Evolutionary conservation across 1,140 invertebrate species (phyloP).

Genomic region (Lethrus apterus): DNA sequence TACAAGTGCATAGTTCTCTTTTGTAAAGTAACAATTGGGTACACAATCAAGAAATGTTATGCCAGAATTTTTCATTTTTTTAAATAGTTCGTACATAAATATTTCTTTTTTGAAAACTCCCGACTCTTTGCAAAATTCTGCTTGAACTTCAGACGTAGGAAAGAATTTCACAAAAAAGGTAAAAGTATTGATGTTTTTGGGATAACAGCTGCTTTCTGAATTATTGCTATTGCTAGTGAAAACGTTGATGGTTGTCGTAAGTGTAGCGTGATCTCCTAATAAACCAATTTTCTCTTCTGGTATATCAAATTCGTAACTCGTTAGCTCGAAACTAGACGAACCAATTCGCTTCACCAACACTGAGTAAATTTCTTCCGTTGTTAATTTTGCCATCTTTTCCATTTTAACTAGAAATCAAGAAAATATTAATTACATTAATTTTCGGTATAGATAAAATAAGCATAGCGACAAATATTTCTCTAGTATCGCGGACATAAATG

Average conservation of each 20-base stretch:
- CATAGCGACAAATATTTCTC: no score
- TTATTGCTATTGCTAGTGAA: no score
- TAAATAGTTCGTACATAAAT: constrained; percentile 22
- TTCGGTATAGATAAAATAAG: no score
- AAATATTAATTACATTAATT: no score
- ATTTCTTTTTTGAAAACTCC: constrained; percentile 25
- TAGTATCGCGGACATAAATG: no score
- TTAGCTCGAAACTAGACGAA: constrained; percentile 8
- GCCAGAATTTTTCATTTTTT: constrained; percentile 15
- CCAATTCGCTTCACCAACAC: background rate
- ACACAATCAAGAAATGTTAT: constrained; percentile 28
- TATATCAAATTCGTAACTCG: constrained; percentile 2
- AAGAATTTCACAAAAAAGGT: constrained; percentile 23
- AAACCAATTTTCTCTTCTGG: constrained; percentile 18
- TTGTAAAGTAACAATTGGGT: constrained; percentile 20
- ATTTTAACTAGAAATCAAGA: no score
- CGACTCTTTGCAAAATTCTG: constrained; percentile 18
- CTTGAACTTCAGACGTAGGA: constrained; percentile 8
- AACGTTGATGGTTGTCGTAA: constrained; percentile 12
- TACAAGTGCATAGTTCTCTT: constrained; percentile 16
- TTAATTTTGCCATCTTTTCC: background rate
- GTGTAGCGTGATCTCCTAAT: constrained; percentile 20
- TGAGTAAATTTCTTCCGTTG: constrained; percentile 1
- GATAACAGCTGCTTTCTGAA: no score
- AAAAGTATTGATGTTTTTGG: no score